These are phyloP conservation scores for Dascyllus trimaculatus DNA, from an alignment of 2,113 vertebrate genomes.

Conservation along the genomic window DNA sequence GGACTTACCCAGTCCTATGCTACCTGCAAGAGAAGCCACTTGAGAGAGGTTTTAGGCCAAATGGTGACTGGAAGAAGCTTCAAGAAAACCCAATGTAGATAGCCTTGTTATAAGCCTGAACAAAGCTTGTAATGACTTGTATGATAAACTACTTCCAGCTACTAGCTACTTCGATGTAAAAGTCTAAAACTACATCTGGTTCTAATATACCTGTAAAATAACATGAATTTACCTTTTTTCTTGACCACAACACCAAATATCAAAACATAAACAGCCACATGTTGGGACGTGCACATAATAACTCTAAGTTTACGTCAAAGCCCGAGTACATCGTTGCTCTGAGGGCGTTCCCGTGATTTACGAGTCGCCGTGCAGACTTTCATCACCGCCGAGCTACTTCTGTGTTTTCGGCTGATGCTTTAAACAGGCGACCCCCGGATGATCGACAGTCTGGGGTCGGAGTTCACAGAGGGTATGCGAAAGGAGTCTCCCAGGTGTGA, in stretches of 20 bases:
- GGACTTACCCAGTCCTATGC: neutral
- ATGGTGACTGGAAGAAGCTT: too few species aligned
- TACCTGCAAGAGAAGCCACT: neutral
- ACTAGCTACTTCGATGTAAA: neutral
- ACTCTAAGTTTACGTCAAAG: neutral
- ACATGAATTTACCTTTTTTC: slow-evolving; percentile 22
- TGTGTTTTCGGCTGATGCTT: slow-evolving; percentile 58
- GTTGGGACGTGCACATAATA: neutral
- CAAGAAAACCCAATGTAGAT: neutral
- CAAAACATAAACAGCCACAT: too few species aligned
- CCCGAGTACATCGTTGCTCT: neutral
- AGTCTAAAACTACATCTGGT: slow-evolving; percentile 23
- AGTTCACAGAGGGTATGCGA: slow-evolving; percentile 55
- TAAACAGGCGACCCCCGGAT: slow-evolving; percentile 67
- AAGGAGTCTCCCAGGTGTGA: slow-evolving; percentile 72
- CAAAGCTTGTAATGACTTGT: neutral
- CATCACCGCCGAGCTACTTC: slow-evolving; percentile 4
- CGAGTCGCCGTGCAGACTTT: slow-evolving; percentile 16
- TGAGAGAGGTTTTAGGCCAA: too few species aligned
- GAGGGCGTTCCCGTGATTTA: slow-evolving; percentile 24
- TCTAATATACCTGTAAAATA: slow-evolving; percentile 14
- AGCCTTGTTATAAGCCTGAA: too few species aligned
- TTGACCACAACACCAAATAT: neutral
- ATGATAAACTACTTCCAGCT: too few species aligned
- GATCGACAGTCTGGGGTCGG: slow-evolving; percentile 70